Percentiles rank a stretch among this genome's conserved stretches.
phyloP scores from a whole-genome alignment of 2,888 invertebrate species.

The Pseudanteris insignis region DNA sequence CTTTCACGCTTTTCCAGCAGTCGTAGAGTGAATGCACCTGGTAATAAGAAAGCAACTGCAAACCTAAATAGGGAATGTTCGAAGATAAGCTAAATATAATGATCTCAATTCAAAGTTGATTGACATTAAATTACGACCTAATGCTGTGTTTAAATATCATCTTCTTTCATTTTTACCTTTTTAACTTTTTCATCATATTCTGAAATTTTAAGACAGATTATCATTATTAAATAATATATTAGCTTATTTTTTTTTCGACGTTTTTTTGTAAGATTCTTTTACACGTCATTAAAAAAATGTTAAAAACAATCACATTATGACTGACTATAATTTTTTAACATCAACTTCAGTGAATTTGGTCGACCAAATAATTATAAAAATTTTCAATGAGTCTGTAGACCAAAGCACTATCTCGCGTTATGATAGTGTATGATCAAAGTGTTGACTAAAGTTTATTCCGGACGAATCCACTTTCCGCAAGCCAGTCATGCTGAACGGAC shows the following conservation, averaged over 20 bases:
- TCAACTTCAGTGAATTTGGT: too few species aligned
- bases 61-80: conserved; percentile 4
- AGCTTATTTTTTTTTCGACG: too few species aligned
- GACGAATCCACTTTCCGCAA: conserved; percentile 23
- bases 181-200: too few species aligned
- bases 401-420: conserved; percentile 5
- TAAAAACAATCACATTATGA: too few species aligned
- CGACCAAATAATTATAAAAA: conserved; percentile 2
- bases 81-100: conserved; percentile 11
- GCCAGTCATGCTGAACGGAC: conserved; percentile 23
- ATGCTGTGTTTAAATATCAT: too few species aligned
- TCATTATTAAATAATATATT: too few species aligned
- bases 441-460: conserved; percentile 19
- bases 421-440: conserved; percentile 22
- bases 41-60: conserved; percentile 7
- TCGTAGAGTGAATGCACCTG: conserved; percentile 12
- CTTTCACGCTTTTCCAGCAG: conserved; percentile 12
- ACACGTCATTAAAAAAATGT: too few species aligned
- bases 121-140: background rate
- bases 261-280: too few species aligned
- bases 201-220: too few species aligned
- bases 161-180: too few species aligned
- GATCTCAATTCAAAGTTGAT: conserved; percentile 8
- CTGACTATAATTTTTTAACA: too few species aligned
- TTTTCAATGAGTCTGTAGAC: conserved; percentile 3